These are phyloP conservation scores for Saccopteryx bilineata DNA, from an alignment of 2,113 vertebrate genomes.

Conservation along the genomic window DNA sequence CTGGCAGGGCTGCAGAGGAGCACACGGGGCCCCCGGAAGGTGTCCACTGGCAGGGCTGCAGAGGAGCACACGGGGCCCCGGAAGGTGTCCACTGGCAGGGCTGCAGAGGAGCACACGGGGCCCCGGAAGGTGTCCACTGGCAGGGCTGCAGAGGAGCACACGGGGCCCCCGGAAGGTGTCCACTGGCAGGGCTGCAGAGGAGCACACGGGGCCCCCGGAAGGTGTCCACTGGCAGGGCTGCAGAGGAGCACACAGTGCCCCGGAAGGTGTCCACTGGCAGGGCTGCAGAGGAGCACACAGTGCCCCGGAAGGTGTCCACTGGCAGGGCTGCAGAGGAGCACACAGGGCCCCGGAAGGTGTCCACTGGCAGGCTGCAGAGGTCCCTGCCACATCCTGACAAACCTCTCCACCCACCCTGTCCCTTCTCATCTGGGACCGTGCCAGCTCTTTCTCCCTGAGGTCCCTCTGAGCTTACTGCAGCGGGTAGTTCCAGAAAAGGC, in stretches of 20 bases:
- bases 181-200: too few species aligned
- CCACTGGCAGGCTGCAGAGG: neutral
- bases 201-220: neutral
- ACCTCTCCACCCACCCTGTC: rapidly evolving
- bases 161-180: neutral
- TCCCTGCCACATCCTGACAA: neutral
- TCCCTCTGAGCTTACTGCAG: neutral
- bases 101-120: rapidly evolving
- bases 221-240: too few species aligned
- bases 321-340: rapidly evolving
- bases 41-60: too few species aligned
- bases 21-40: neutral
- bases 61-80: neutral
- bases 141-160: rapidly evolving
- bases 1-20: too few species aligned
- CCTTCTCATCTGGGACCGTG: neutral
- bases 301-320: neutral
- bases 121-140: neutral
- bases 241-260: rapidly evolving
- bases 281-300: rapidly evolving
- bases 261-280: too few species aligned
- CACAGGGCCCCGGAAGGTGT: neutral
- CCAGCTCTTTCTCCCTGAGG: neutral
- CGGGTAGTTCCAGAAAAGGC: neutral
- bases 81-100: too few species aligned